These are phyloP conservation scores for Origma solitaria DNA, from an alignment of 2,113 vertebrate species.

Conservation along the genomic window DNA sequence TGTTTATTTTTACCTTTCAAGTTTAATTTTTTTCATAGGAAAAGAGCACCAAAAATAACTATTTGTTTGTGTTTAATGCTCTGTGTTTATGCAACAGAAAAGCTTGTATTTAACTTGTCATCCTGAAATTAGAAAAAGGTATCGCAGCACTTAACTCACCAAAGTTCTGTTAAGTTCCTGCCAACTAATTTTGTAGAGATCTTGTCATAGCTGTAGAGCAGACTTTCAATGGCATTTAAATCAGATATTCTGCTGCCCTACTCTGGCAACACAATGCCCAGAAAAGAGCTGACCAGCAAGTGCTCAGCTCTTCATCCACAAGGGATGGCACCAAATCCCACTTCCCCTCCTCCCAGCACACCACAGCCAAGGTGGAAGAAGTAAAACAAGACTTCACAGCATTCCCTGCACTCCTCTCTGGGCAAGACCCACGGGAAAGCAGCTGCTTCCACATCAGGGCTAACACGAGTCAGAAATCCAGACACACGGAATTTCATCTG, in stretches of 20 bases:
- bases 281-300: neutral
- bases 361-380: neutral
- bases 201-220: neutral
- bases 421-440: neutral
- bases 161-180: neutral
- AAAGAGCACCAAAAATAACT: neutral
- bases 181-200: neutral
- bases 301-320: neutral
- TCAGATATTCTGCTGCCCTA: neutral
- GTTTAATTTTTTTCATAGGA: neutral
- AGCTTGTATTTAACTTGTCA: neutral
- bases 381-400: neutral
- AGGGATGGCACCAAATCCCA: neutral
- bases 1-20: constrained; percentile 17
- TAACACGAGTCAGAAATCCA: neutral
- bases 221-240: neutral
- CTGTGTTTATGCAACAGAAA: neutral
- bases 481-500: neutral
- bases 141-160: neutral
- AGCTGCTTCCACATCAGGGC: neutral
- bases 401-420: neutral
- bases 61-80: constrained; percentile 6
- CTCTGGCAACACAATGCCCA: neutral
- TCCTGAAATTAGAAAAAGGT: neutral
- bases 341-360: neutral